Evolutionary conservation across 2,113 vertebrate species (phyloP).

Genomic region (Cyphomyrus discorhynchus): DNA sequence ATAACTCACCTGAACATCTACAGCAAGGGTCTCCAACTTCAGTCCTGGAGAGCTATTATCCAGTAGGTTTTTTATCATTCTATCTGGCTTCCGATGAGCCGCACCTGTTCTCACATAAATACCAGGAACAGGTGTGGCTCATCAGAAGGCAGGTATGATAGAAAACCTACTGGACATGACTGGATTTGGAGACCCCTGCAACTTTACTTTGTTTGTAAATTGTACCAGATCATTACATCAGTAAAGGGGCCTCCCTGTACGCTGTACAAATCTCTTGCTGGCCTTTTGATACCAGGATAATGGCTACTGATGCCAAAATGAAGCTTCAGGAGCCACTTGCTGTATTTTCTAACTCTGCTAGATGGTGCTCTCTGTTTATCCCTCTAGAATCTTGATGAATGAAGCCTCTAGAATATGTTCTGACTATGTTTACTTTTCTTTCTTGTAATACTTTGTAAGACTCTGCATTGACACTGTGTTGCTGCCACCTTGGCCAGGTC

Average conservation of each 20-base stretch:
- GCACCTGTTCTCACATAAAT: background rate
- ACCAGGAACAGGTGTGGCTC: background rate
- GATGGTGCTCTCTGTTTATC: too few relatives aligned
- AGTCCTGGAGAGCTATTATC: too few relatives aligned
- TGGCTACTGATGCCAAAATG: too few relatives aligned
- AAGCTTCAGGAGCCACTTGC: too few relatives aligned
- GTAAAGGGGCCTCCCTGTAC: background rate
- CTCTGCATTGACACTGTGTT: too few relatives aligned
- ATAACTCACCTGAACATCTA: background rate
- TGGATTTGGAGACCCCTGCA: background rate
- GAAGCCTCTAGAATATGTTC: too few relatives aligned
- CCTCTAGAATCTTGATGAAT: too few relatives aligned
- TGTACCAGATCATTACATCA: background rate
- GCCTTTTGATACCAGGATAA: background rate
- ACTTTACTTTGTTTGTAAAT: background rate
- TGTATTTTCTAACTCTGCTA: too few relatives aligned
- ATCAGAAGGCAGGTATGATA: background rate
- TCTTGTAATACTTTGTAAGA: too few relatives aligned
- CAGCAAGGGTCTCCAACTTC: background rate
- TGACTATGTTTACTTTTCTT: too few relatives aligned
- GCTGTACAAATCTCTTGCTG: background rate
- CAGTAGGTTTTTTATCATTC: too few relatives aligned
- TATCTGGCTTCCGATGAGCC: background rate
- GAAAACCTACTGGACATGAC: background rate
- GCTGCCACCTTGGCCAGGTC: too few relatives aligned